Evolutionary conservation across 2,797 vertebrate genomes (phyloP), one percentile per base, ranked within the genome.

Genomic region (Neomorphus geoffroyi): DNA sequence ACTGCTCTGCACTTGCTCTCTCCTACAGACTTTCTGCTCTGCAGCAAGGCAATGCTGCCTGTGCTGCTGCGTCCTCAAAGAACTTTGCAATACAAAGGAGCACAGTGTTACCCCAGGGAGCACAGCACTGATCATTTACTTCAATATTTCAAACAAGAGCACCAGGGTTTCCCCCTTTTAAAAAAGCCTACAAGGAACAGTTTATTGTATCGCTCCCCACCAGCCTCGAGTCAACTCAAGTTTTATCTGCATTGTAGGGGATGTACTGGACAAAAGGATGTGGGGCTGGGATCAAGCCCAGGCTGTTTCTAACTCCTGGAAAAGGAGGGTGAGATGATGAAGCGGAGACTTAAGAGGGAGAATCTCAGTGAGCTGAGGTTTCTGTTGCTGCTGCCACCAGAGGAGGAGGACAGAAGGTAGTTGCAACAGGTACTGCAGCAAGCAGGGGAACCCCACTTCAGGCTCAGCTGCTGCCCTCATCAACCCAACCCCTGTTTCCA

Each of bases 21-120:
- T 93, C 94, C 92, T 88, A 94, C 92, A 87, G 51, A 71, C 90
- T 94, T 93, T 73, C 94, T 96, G 95, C 96, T 96, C 90, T 77
- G 74, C 96, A 96, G 83, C 66, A 81, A 43, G 89, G 84, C 80
- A 93, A 84, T 0, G 2, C 58, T 94, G 93, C 70, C 91, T 67
- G 62, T 27, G 3, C 87, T 30, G 81, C 87, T 5, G 15, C 16
- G 13, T 81, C 88, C 95, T 90, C 74, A 54, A 46, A 62, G 62
- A 88, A 70, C 95, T 95, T 39, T 14, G 33, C 17, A 24, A 86
- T 54, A 66, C 79, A 77, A 75, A 28, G 39, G 62, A 86, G 65
- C 5, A 0, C 53, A 32, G 53, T 0, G 0, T 18, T 50, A 74
- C 88, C 75, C 57, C 1, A 7, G 39, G 53, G 60, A 90, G 45